Percentiles rank a stretch among this genome's conserved stretches.
phyloP scores from a whole-genome alignment of 2,888 invertebrate genomes.

The Hypercompe scribonia region DNA sequence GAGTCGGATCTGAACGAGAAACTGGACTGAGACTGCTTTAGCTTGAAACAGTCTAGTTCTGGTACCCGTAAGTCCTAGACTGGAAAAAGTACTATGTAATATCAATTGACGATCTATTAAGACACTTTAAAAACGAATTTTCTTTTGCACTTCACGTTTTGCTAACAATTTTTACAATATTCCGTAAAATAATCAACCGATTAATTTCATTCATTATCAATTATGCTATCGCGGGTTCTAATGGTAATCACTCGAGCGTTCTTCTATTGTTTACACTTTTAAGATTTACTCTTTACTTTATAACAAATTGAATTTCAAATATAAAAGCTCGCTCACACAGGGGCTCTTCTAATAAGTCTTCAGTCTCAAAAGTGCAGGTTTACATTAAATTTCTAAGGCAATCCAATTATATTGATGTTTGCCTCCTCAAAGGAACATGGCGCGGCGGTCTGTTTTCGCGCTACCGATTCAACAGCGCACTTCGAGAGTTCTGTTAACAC shows the following conservation, averaged over 20 bases:
- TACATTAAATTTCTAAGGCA: slow-evolving; percentile 67
- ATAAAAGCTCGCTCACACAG: neutral
- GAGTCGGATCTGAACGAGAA: no score
- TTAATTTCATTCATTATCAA: neutral
- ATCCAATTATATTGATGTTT: slow-evolving; percentile 80
- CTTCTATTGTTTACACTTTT: neutral
- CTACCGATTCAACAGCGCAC: slow-evolving; percentile 51
- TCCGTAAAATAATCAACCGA: no score
- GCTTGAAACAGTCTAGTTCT: no score
- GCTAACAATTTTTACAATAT: neutral
- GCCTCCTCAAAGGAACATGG: slow-evolving; percentile 69
- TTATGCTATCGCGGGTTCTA: neutral
- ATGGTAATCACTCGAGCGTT: neutral
- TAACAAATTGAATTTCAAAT: neutral
- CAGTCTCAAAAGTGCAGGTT: slow-evolving; percentile 38
- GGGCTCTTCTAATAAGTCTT: slow-evolving; percentile 15
- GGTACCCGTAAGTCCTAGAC: no score
- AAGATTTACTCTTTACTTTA: neutral
- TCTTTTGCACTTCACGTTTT: no score
- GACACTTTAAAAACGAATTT: no score
- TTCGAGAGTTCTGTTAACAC: slow-evolving; percentile 57
- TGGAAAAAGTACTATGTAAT: no score
- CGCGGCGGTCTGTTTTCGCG: slow-evolving; percentile 54
- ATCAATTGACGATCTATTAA: no score
- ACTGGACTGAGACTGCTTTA: neutral